Conservation (phyloP, 2,888 invertebrate genomes). For the Chydorus sphaericus region DNA sequence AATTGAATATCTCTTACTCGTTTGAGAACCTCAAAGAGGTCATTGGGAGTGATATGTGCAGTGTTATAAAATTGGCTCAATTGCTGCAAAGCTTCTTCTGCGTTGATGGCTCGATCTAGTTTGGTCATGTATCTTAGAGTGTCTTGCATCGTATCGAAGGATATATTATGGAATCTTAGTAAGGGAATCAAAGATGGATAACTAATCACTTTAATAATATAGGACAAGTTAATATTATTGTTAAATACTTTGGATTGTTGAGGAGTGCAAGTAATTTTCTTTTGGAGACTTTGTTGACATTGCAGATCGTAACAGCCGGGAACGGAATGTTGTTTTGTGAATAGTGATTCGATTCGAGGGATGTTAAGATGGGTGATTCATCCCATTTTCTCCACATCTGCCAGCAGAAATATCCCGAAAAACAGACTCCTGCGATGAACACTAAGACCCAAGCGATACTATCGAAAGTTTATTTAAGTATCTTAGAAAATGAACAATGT, state of each 20-base stretch:
- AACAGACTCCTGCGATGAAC: constrained; percentile 17
- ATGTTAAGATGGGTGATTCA: constrained; percentile 57
- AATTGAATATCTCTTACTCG: neutral
- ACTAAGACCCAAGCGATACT: constrained; percentile 19
- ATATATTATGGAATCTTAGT: neutral
- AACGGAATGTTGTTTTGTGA: constrained; percentile 55
- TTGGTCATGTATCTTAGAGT: neutral
- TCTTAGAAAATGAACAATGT: neutral
- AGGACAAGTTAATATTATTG: neutral
- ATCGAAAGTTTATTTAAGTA: neutral
- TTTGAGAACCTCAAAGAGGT: neutral
- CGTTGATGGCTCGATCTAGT: neutral
- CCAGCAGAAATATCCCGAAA: constrained; percentile 19
- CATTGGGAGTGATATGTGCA: neutral
- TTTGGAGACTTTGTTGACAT: constrained; percentile 61
- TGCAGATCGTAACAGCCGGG: constrained; percentile 70
- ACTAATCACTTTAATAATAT: neutral
- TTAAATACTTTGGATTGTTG: neutral
- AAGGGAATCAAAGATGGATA: too few relatives aligned
- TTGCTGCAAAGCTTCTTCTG: neutral
- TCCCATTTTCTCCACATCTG: constrained; percentile 42
- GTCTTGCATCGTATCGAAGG: neutral
- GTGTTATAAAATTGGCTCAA: neutral
- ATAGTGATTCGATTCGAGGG: constrained; percentile 54
- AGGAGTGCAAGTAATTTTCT: constrained; percentile 17